phyloP scores from a whole-genome alignment of 2,797 vertebrate species.

The Lycodopsis pacificus region DNA sequence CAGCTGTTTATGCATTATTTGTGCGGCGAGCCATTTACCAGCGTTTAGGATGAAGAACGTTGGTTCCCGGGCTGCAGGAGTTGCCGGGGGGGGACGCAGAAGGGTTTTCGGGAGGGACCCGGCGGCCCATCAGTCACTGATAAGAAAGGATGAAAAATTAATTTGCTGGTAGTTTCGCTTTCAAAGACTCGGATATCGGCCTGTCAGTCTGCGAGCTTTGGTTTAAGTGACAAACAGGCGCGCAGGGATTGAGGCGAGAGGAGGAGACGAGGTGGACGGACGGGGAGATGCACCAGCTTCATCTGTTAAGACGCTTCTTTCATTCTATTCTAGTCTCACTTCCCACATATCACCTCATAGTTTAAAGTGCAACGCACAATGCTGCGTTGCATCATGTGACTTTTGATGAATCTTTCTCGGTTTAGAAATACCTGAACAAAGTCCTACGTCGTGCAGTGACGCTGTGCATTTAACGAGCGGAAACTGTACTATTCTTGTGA shows the following conservation, averaged over 20 bases:
- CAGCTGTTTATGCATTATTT: constrained; percentile 92
- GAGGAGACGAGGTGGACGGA: constrained; percentile 2
- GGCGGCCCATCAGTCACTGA: constrained; percentile 80
- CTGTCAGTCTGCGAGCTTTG: constrained; percentile 77
- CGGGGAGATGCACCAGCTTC: background rate
- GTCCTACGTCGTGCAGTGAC: too few species aligned
- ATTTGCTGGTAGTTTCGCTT: constrained; percentile 80
- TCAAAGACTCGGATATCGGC: constrained; percentile 79
- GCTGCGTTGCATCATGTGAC: background rate
- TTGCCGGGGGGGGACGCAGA: constrained; percentile 68
- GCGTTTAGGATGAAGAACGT: constrained; percentile 82
- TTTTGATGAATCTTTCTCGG: background rate
- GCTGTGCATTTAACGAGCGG: too few species aligned
- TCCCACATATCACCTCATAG: background rate
- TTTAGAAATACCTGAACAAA: background rate
- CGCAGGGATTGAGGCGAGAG: constrained; percentile 44
- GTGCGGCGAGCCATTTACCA: constrained; percentile 86
- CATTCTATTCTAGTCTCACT: background rate
- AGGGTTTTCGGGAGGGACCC: constrained; percentile 68
- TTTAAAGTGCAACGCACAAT: background rate
- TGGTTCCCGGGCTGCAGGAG: constrained; percentile 80
- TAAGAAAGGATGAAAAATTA: constrained; percentile 86
- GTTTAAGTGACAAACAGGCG: constrained; percentile 79
- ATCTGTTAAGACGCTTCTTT: background rate
- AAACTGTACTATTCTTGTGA: too few species aligned